Base-by-base conservation (phyloP, 2,113 vertebrate genomes). In the Diadophis punctatus region DNA sequence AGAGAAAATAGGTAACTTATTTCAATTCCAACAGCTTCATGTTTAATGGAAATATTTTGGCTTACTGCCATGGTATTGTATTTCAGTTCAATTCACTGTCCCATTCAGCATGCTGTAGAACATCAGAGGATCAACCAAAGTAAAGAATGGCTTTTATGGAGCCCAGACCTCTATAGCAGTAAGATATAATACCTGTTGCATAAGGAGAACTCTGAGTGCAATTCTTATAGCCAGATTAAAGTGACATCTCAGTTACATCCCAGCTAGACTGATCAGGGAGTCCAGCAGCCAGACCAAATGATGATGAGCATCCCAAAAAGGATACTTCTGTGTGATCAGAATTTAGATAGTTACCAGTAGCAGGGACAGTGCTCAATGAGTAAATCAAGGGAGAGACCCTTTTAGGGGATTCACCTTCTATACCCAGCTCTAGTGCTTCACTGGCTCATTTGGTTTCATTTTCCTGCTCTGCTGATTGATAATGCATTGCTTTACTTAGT, bases 391-490 rank as follows among this genome's bases (percentile, higher is more conserved):
- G 10, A 58, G 11, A 58, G 34, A 30, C 4, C 22, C 16, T 49
- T 80, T 63, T n/a, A 46, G 89, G 48, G 27, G 4, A 49, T 48
- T 68, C 58, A 90, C 23, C 23, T 89, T 63, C 88, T 63, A 25
- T 60, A 63, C 43, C 46, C 23, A 90, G 8, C 10, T 46, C 27
- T 46, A 49, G 58, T n/a, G 58, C 58, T 68, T 90, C 22, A 25
- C 25, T 90, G 58, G 43, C 60, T 55, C 87, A 88, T 49, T 18
- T 16, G 91, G 84, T 91, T 94, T 93, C 95, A 94, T 48, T 94
- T 92, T 91, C 92, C 48, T n/a, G 63, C n/a, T 95, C 43, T 92
- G 95, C 86, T 92, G 90, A 95, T 16, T 94, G 84, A 93, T 80
- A 80, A 80, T 93, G 9, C 89, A 90, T 56, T 95, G 89, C 87